Evolutionary conservation across 1,140 invertebrate species (phyloP), one percentile per base, ranked within the genome.

Genomic region (Scaptomyza pallida): DNA sequence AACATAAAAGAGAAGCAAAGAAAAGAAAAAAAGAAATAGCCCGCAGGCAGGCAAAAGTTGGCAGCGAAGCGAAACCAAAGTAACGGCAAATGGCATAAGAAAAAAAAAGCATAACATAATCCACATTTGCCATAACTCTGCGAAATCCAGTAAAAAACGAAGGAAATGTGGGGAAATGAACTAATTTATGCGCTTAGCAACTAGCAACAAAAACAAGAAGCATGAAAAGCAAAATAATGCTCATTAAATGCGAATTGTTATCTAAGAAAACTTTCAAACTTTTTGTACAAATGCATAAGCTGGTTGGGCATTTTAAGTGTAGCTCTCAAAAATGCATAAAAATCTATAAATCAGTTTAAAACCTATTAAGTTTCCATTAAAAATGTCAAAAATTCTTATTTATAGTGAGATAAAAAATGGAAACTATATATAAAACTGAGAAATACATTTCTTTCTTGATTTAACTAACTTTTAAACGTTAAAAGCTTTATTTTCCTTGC

Each of bases 121-220:
- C 5, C 19, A 44, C 23, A 59, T 57, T 9, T 54, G 23, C 48
- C 44, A 64, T 26, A 57, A 67, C 23, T 23, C 12, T 2, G 33
- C 6, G 33, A 63, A 50, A 17, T 8, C 13, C 15, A 50, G 60
- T 41, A 51, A 64, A 55, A 62, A 61, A 69, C 19, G 9, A 26
- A 45, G 26, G n/a, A 15, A 13, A 13, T 9, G 21, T 30, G 10
- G 26, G 67, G 67, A 70, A 70, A 70, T 70, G 43, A 56, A 70
- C 60, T 43, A 56, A 70, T 50, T 70, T 35, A 56, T 54, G 61
- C 12, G 57, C 47, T 52, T 26, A 9, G 33, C 48, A 44, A 51
- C 9, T 23, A 47, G 21, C 21, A 10, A 62, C 19, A 33, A 30
- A 23, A 15, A 41, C n/a, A n/a, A n/a, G n/a, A 0, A 1, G 12